Evolutionary conservation across 2,113 vertebrate species (phyloP).

Genomic region (Periophthalmus modestus): DNA sequence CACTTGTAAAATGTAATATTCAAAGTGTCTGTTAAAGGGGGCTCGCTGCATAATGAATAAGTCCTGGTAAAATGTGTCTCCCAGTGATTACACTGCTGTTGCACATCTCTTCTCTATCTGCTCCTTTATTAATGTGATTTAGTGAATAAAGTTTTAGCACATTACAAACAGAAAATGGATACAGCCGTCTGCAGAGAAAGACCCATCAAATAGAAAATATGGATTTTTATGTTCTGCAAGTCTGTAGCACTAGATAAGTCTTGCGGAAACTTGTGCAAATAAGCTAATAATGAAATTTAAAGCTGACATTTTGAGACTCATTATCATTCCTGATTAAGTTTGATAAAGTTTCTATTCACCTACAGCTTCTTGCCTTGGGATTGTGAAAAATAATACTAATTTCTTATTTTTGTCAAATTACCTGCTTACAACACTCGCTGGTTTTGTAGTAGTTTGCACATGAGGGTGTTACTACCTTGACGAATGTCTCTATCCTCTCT

Average conservation of each 20-base stretch:
- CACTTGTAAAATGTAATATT: constrained; percentile 5
- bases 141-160: constrained; percentile 1
- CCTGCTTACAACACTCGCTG: no score
- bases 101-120: neutral
- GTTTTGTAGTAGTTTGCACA: no score
- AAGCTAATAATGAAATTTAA: no score
- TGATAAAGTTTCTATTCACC: no score
- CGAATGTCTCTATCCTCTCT: no score
- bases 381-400: no score
- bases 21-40: neutral
- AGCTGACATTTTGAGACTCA: no score
- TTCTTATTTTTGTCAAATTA: no score
- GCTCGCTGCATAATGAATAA: neutral
- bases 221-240: constrained; percentile 14
- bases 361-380: no score
- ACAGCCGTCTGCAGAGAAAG: neutral
- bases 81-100: neutral
- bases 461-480: no score
- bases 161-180: constrained; percentile 2
- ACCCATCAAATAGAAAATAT: constrained; percentile 19
- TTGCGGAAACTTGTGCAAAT: neutral
- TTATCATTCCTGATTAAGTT: no score
- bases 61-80: neutral
- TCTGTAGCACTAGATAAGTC: neutral
- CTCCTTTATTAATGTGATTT: constrained; percentile 5